Conservation (phyloP, 2,113 vertebrate species). For the Raja brachyura region DNA sequence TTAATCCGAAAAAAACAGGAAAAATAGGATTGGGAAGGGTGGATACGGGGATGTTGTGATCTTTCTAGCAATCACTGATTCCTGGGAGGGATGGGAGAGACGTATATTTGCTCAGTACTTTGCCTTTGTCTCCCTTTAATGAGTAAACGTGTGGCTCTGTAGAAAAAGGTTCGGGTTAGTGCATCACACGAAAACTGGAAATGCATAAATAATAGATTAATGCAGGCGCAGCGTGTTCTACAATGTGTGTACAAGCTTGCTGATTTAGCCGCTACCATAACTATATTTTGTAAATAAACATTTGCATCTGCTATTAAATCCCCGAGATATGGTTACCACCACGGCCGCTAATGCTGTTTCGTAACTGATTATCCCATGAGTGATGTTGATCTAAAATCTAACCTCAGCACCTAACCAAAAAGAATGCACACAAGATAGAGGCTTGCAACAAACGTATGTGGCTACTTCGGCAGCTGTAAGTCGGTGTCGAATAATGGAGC, state of each 20-base stretch:
- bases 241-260: background rate
- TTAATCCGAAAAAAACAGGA: background rate
- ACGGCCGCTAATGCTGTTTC: background rate
- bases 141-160: background rate
- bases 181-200: background rate
- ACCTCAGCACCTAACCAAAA: background rate
- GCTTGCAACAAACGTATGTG: background rate
- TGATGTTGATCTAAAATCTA: background rate
- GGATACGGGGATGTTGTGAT: background rate
- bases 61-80: background rate
- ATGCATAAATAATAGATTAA: slow-evolving; percentile 25
- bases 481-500: background rate
- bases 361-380: background rate
- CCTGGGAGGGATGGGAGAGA: background rate
- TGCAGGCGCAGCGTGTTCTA: background rate
- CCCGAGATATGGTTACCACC: background rate
- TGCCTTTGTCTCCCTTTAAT: slow-evolving; percentile 20
- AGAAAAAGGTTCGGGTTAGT: background rate
- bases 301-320: background rate
- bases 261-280: background rate
- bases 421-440: background rate
- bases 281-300: background rate
- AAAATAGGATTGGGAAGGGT: background rate
- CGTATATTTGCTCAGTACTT: background rate
- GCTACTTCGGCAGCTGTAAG: too few relatives aligned